phyloP scores from a whole-genome alignment of 2,113 vertebrate genomes.

The Bombycilla garrulus region DNA sequence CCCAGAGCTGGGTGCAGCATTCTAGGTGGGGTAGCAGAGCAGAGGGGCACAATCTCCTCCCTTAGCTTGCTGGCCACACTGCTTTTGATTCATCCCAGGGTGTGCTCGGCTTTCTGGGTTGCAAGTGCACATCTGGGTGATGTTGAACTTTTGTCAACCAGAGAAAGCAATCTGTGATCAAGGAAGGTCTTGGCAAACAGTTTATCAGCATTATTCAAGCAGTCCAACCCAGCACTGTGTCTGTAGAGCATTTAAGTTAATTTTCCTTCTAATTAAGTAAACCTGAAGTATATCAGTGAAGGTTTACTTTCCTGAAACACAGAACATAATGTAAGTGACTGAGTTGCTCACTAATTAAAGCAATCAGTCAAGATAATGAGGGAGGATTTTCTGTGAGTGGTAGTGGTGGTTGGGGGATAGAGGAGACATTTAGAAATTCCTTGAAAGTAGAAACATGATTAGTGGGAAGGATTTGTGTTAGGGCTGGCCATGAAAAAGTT shows the following conservation, averaged over 20 bases:
- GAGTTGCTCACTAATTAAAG: slow-evolving; percentile 55
- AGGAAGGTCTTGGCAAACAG: neutral
- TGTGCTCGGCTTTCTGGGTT: neutral
- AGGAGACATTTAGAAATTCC: neutral
- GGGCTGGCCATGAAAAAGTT: neutral
- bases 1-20: neutral
- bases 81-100: neutral
- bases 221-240: neutral
- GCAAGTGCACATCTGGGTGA: neutral
- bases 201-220: neutral
- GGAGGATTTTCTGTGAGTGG: slow-evolving; percentile 12
- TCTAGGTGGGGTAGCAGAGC: neutral
- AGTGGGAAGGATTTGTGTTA: neutral
- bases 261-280: slow-evolving; percentile 67
- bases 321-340: slow-evolving; percentile 11
- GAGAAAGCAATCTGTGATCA: neutral
- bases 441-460: slow-evolving; percentile 20
- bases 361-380: slow-evolving; percentile 64
- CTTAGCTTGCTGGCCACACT: neutral
- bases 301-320: slow-evolving; percentile 42
- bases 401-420: neutral
- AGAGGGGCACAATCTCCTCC: neutral
- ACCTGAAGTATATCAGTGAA: slow-evolving; percentile 42
- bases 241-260: slow-evolving; percentile 28
- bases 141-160: neutral